A percentile compares a stretch with the other conserved stretches of the same genome.
These are phyloP conservation scores for Pelochelys cantorii DNA, from an alignment of 2,797 vertebrate species.

Conservation along the genomic window DNA sequence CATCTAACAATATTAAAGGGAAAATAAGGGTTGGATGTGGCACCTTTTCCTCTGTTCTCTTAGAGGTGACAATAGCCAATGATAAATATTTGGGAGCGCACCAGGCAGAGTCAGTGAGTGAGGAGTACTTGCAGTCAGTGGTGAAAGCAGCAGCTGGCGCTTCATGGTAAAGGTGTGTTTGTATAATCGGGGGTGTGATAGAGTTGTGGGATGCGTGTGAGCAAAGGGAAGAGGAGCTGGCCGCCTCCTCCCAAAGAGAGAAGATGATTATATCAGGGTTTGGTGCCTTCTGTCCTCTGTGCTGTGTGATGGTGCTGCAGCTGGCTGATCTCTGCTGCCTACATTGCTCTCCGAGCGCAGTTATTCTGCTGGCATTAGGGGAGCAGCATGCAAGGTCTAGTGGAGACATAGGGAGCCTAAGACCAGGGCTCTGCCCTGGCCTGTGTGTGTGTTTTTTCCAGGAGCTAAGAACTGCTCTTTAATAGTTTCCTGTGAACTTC, in stretches of 20 bases:
- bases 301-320: not conserved
- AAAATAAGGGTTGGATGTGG: not conserved
- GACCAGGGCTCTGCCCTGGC: accelerated
- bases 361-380: not conserved
- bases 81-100: not conserved
- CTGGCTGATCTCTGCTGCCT: not conserved
- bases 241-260: not conserved
- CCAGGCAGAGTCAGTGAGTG: not conserved
- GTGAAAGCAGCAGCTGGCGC: not conserved
- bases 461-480: accelerated
- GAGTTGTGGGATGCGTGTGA: not conserved
- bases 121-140: not conserved
- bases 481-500: not conserved
- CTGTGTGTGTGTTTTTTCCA: not conserved
- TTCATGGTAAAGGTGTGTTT: not conserved
- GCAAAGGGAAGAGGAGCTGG: not conserved
- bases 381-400: accelerated
- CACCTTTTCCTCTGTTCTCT: not conserved
- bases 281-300: not conserved
- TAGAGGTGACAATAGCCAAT: not conserved
- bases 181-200: not conserved
- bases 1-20: not conserved
- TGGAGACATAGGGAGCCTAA: no score
- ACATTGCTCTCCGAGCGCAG: not conserved
- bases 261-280: not conserved